Percentiles rank a stretch among this genome's conserved stretches.
Evolutionary conservation across 2,113 vertebrate species (phyloP).

Genomic region (Leiothrix lutea): DNA sequence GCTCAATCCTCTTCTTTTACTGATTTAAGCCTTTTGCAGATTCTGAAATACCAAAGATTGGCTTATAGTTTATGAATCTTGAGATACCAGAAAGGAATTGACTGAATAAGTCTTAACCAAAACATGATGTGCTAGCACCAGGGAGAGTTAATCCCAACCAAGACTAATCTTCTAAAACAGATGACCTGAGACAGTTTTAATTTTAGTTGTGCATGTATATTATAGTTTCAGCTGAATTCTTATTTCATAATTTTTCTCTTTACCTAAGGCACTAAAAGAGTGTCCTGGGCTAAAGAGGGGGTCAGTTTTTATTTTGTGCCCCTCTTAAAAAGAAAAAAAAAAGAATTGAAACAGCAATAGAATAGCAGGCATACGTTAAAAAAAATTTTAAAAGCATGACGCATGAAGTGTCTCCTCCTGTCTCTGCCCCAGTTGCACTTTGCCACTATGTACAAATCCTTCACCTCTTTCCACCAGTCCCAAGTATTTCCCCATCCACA

Average conservation of each 20-base stretch:
- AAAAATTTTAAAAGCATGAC: background rate
- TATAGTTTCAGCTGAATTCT: background rate
- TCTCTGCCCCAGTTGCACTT: background rate
- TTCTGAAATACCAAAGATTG: background rate
- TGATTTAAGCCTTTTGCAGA: background rate
- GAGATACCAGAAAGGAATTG: background rate
- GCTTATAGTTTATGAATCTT: background rate
- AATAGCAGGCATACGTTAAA: background rate
- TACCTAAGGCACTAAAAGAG: background rate
- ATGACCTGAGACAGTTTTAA: background rate
- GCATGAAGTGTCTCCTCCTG: background rate
- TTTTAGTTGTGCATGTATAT: background rate
- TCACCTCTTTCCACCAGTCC: background rate
- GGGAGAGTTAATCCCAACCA: background rate
- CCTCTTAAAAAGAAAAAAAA: too few relatives aligned
- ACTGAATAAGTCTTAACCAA: background rate
- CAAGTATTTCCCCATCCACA: background rate
- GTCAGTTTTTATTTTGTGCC: background rate
- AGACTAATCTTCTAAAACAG: background rate
- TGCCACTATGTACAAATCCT: accelerated
- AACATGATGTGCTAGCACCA: background rate
- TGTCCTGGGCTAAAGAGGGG: too few relatives aligned
- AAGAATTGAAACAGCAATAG: background rate
- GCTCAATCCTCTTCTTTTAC: background rate
- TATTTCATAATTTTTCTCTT: background rate